A percentile compares a stretch with the other conserved stretches of the same genome.
These are phyloP conservation scores for Copidosoma aretas DNA, from an alignment of 2,888 invertebrate species.

Conservation along the genomic window DNA sequence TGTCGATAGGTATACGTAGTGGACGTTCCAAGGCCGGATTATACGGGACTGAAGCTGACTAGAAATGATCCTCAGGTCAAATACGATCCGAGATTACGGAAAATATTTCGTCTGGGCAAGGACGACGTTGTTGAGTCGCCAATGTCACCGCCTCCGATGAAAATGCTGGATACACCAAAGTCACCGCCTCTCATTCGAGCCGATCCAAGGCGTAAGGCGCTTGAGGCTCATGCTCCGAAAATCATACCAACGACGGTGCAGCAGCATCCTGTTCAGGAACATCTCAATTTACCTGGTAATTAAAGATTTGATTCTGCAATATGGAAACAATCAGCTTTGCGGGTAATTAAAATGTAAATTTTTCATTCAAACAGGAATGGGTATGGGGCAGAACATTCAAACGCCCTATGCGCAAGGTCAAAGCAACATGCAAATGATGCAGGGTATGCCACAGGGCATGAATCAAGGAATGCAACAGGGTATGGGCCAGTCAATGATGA, in stretches of 20 bases:
- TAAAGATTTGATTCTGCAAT: not conserved
- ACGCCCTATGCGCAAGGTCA: conserved; percentile 33
- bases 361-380: conserved; percentile 29
- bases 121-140: conserved; percentile 68
- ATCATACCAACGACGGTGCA: conserved; percentile 48
- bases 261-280: conserved; percentile 38
- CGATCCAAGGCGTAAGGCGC: conserved; percentile 58
- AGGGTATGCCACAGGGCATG: not conserved
- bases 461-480: conserved; percentile 24
- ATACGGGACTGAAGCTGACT: conserved; percentile 75
- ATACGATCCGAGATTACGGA: conserved; percentile 78
- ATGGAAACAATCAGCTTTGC: not conserved
- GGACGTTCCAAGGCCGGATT: conserved; percentile 77
- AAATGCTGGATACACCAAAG: conserved; percentile 62
- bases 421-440: conserved; percentile 25
- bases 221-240: conserved; percentile 48
- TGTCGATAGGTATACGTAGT: conserved; percentile 54
- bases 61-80: conserved; percentile 74
- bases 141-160: conserved; percentile 65
- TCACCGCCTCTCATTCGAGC: conserved; percentile 57
- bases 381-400: conserved; percentile 41
- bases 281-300: conserved; percentile 28
- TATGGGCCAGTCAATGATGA: conserved; percentile 40
- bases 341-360: not conserved
- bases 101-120: conserved; percentile 74